A percentile compares a stretch with the other conserved stretches of the same genome.
Conservation (phyloP, 2,113 vertebrate genomes). For the Cheirogaleus medius region DNA sequence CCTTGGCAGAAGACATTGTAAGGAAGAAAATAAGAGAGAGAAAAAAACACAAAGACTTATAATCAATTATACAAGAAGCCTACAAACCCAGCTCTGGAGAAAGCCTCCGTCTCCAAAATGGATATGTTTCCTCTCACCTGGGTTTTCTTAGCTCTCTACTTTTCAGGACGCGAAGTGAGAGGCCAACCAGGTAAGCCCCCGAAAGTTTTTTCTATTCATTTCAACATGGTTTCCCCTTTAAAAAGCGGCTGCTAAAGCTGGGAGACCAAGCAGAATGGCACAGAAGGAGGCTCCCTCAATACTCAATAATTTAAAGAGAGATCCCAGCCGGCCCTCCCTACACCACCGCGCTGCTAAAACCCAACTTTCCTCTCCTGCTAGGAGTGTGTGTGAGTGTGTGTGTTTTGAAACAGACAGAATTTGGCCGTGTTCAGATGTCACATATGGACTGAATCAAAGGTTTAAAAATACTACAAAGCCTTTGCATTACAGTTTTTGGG, state of each 20-base stretch:
- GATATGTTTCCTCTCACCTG: constrained; percentile 89
- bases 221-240: constrained; percentile 53
- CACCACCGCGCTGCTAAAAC: constrained; percentile 39
- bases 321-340: neutral
- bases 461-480: constrained; percentile 84
- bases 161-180: constrained; percentile 82
- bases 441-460: constrained; percentile 85
- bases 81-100: constrained; percentile 51
- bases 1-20: constrained; percentile 57
- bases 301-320: constrained; percentile 59
- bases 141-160: constrained; percentile 89
- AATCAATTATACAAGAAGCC: constrained; percentile 61
- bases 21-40: constrained; percentile 52
- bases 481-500: constrained; percentile 75
- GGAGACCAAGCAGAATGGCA: neutral
- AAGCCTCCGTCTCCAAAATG: constrained; percentile 82
- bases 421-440: constrained; percentile 79
- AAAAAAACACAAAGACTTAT: constrained; percentile 63
- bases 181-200: constrained; percentile 91
- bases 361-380: constrained; percentile 76
- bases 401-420: constrained; percentile 73
- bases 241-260: constrained; percentile 18
- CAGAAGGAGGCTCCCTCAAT: constrained; percentile 30
- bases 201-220: constrained; percentile 65
- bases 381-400: constrained; percentile 37